Percentiles rank a stretch among this genome's conserved stretches.
phyloP scores from a whole-genome alignment of 2,113 vertebrate genomes.

The Ochotona curzoniae region DNA sequence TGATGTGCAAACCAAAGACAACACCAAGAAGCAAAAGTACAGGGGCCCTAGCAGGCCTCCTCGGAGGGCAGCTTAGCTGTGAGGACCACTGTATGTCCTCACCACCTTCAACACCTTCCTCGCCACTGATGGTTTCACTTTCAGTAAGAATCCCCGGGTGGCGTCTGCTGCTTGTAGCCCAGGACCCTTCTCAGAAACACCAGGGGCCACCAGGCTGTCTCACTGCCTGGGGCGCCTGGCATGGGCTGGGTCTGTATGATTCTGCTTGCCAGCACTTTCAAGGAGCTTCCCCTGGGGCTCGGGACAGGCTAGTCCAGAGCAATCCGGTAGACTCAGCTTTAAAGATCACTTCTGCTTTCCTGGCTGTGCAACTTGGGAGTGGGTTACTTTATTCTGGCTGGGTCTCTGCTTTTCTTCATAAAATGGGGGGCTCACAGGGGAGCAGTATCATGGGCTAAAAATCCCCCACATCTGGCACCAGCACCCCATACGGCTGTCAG shows the following conservation, averaged over 20 bases:
- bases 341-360: not conserved
- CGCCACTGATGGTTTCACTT: not conserved
- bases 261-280: no score
- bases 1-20: not conserved
- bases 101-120: not conserved
- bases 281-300: rapidly evolving
- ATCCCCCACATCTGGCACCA: no score
- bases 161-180: rapidly evolving
- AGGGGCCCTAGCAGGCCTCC: not conserved
- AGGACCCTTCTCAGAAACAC: not conserved
- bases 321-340: not conserved
- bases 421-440: not conserved
- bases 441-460: no score
- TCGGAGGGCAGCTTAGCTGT: not conserved
- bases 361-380: not conserved
- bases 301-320: rapidly evolving
- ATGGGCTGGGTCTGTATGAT: not conserved
- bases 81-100: rapidly evolving
- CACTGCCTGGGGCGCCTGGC: not conserved
- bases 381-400: not conserved
- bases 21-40: rapidly evolving
- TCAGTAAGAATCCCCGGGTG: not conserved
- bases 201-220: no score
- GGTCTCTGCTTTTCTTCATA: not conserved
- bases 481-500: no score